Evolutionary conservation across 1,140 invertebrate genomes (phyloP).

Genomic region (Radopholus similis): DNA sequence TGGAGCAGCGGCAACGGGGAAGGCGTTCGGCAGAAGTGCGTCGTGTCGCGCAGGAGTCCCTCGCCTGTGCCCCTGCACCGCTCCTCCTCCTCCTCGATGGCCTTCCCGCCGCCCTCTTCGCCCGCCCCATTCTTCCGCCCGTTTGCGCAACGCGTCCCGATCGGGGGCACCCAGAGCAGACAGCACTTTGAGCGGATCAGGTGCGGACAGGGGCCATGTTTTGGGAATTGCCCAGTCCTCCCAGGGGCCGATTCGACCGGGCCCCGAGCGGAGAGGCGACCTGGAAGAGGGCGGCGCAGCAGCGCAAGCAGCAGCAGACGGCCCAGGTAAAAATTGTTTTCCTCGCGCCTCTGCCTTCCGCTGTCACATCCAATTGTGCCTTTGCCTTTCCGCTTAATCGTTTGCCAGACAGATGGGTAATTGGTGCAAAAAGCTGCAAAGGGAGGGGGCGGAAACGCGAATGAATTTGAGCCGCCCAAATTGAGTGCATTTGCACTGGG

Average conservation of each 20-base stretch:
- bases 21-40: too few relatives aligned
- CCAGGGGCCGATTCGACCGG: background rate
- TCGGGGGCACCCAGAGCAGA: background rate
- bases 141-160: background rate
- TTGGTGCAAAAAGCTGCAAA: background rate
- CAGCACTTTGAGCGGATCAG: conserved; percentile 3
- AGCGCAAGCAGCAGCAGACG: background rate
- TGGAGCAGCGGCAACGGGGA: too few relatives aligned
- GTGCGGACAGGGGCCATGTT: background rate
- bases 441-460: background rate
- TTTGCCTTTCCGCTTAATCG: too few relatives aligned
- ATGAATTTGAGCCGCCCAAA: background rate
- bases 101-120: background rate
- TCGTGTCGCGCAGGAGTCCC: too few relatives aligned
- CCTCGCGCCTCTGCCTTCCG: background rate
- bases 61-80: too few relatives aligned
- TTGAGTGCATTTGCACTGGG: background rate
- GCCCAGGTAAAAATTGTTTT: background rate
- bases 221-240: background rate
- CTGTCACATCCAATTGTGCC: too few relatives aligned
- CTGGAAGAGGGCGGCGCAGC: background rate
- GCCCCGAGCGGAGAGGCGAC: background rate
- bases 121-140: background rate
- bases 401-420: too few relatives aligned
- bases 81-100: too few relatives aligned